Conservation (phyloP, 2,888 invertebrate genomes). For the Cerceris ruficornis region DNA sequence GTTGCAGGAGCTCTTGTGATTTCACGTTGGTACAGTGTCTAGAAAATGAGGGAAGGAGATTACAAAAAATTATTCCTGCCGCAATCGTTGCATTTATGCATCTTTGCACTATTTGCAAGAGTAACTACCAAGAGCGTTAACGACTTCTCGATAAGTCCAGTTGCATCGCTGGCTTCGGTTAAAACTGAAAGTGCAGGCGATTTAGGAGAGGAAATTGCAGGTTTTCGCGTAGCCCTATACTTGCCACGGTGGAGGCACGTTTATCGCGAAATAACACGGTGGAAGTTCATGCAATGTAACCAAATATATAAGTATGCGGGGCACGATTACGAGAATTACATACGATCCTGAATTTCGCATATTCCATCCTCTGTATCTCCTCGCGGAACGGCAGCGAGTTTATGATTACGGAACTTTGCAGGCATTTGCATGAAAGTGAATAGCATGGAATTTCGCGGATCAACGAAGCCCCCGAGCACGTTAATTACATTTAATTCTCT, state of each 20-base stretch:
- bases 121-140: too few relatives aligned
- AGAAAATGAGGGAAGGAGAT: too few relatives aligned
- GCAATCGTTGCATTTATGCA: too few relatives aligned
- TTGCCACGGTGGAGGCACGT: not conserved
- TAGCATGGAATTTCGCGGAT: not conserved
- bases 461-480: too few relatives aligned
- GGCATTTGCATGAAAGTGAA: slow-evolving; percentile 3
- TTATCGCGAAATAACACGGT: not conserved
- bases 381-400: not conserved
- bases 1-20: too few relatives aligned
- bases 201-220: not conserved
- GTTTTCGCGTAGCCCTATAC: not conserved
- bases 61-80: too few relatives aligned
- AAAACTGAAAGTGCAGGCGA: too few relatives aligned
- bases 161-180: too few relatives aligned
- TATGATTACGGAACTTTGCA: slow-evolving; percentile 1
- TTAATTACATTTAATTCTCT: slow-evolving; percentile 2
- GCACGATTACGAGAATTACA: slow-evolving; percentile 2
- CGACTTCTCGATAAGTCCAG: too few relatives aligned
- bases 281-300: not conserved
- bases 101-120: too few relatives aligned
- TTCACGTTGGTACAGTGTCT: too few relatives aligned
- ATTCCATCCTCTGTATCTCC: not conserved
- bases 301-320: not conserved
- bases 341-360: not conserved